These are phyloP conservation scores for Philaenus spumarius DNA, from an alignment of 1,140 invertebrate species.

Conservation along the genomic window DNA sequence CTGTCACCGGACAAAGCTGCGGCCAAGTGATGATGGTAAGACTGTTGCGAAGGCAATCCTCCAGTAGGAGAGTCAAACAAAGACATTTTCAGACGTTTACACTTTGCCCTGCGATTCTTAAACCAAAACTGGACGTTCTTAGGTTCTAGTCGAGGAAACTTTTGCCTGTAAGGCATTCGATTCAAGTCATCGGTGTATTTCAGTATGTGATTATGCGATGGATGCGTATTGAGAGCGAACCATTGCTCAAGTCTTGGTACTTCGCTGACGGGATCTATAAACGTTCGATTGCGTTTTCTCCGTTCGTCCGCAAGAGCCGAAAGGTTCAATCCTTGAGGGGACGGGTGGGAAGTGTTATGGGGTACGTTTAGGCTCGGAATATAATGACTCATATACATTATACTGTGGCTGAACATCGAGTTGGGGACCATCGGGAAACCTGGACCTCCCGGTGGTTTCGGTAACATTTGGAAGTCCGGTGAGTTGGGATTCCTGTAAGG, in stretches of 20 bases:
- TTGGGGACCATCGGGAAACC: conserved; percentile 73
- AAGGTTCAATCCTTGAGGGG: conserved; percentile 30
- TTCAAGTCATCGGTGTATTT: conserved; percentile 97
- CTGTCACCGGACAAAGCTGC: conserved; percentile 19
- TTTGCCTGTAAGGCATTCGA: conserved; percentile 88
- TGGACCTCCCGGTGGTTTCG: conserved; percentile 39
- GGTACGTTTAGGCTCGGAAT: conserved; percentile 53
- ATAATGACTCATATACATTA: conserved; percentile 89
- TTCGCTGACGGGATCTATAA: conserved; percentile 97
- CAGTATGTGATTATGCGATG: conserved; percentile 91
- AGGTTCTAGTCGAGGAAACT: conserved; percentile 92
- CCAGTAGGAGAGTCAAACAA: conserved; percentile 47
- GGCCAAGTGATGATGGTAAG: conserved; percentile 28
- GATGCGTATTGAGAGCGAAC: conserved; percentile 97
- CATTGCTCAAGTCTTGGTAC: conserved; percentile 94
- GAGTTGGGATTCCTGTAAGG: conserved; percentile 27
- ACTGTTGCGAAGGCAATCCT: conserved; percentile 19
- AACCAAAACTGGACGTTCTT: conserved; percentile 98
- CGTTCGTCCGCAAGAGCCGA: conserved; percentile 60
- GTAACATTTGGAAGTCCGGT: conserved; percentile 37
- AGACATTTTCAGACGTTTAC: conserved; percentile 87
- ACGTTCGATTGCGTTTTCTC: conserved; percentile 92
- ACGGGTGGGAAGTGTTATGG: conserved; percentile 38
- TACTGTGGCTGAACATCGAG: conserved; percentile 76
- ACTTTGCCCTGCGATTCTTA: conserved; percentile 93